phyloP scores from a whole-genome alignment of 2,888 invertebrate species.

The Chloroclystis v-ata region DNA sequence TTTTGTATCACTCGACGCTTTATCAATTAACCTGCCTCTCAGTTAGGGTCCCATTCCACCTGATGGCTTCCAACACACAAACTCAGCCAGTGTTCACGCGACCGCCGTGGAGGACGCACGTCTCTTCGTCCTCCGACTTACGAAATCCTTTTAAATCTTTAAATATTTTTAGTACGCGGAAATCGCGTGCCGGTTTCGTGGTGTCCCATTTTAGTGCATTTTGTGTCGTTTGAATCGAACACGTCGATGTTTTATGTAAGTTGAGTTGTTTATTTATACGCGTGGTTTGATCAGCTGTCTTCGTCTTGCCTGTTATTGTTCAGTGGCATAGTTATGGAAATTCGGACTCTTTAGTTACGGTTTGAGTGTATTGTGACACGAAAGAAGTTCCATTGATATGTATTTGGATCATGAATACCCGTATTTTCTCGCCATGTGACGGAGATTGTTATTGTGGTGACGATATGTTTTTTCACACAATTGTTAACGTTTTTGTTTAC shows the following conservation, averaged over 20 bases:
- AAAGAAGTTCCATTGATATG: conserved; percentile 6
- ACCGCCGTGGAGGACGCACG: conserved; percentile 56
- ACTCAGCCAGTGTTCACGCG: conserved; percentile 53
- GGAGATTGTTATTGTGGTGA: not conserved
- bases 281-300: conserved; percentile 53
- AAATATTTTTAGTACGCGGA: conserved; percentile 65
- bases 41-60: conserved; percentile 44
- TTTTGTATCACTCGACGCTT: conserved; percentile 37
- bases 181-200: conserved; percentile 46
- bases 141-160: conserved; percentile 54
- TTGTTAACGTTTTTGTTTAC: not conserved
- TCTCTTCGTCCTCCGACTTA: conserved; percentile 45
- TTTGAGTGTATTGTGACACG: conserved; percentile 8
- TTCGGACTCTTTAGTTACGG: conserved; percentile 12
- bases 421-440: not conserved
- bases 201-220: conserved; percentile 28
- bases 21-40: conserved; percentile 49
- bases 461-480: not conserved
- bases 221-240: conserved; percentile 39
- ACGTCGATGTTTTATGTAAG: conserved; percentile 49
- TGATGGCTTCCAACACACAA: conserved; percentile 43
- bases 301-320: conserved; percentile 13
- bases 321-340: conserved; percentile 13
- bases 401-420: conserved; percentile 10
- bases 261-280: conserved; percentile 62